phyloP scores from a whole-genome alignment of 2,888 invertebrate species.

The Hypena proboscidalis region DNA sequence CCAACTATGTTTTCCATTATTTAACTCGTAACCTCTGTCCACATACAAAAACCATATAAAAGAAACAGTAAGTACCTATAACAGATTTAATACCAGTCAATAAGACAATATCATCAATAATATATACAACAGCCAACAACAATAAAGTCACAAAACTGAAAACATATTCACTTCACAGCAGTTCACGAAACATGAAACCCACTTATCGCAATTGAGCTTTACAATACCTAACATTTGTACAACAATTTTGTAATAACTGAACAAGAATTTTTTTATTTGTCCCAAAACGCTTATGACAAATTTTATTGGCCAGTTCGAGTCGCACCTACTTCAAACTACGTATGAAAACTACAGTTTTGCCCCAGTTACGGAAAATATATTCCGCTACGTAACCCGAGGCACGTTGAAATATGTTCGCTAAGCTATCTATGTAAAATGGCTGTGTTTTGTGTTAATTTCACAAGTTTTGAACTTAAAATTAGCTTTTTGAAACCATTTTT shows the following conservation, averaged over 20 bases:
- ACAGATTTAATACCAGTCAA: no score
- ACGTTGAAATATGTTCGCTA: slow-evolving; percentile 41
- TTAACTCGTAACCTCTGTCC: no score
- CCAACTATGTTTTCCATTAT: no score
- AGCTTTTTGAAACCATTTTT: not conserved
- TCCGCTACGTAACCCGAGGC: slow-evolving; percentile 33
- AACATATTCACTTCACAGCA: no score
- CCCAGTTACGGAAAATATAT: slow-evolving; percentile 44
- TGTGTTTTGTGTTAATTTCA: slow-evolving; percentile 30
- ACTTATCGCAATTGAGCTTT: not conserved
- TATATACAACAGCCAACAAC: no score
- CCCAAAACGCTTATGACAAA: slow-evolving; percentile 47
- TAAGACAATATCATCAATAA: no score
- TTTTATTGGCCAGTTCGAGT: slow-evolving; percentile 44
- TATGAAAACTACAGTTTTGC: slow-evolving; percentile 47
- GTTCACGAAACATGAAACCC: no score
- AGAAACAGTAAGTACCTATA: no score
- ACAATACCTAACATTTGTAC: not conserved
- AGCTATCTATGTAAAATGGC: slow-evolving; percentile 35
- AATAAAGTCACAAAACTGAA: no score
- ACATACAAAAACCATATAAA: no score
- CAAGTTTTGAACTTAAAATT: slow-evolving; percentile 5
- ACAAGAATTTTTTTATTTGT: slow-evolving; percentile 41
- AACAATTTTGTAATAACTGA: slow-evolving; percentile 30
- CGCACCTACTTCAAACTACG: slow-evolving; percentile 40